These are phyloP conservation scores for Myrmecophaga tridactyla DNA, from an alignment of 2,113 vertebrate genomes.

Conservation along the genomic window DNA sequence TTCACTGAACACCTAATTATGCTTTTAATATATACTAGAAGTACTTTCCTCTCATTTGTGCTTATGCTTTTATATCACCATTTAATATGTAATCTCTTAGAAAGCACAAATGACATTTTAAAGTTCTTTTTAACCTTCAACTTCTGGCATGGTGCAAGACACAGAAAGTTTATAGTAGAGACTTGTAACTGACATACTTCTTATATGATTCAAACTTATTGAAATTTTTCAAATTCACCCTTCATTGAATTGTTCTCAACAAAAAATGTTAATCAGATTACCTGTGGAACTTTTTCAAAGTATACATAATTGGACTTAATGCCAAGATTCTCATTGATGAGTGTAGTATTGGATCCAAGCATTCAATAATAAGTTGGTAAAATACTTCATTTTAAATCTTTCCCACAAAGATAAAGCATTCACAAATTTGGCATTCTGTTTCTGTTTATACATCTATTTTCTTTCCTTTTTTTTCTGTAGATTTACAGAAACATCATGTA, in stretches of 20 bases:
- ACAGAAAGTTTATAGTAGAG: not conserved
- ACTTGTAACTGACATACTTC: not conserved
- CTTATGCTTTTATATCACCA: not conserved
- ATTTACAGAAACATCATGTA: too few relatives aligned
- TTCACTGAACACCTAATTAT: not conserved
- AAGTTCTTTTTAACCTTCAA: not conserved
- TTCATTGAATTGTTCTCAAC: not conserved
- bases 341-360: not conserved
- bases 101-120: not conserved
- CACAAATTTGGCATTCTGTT: not conserved
- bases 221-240: not conserved
- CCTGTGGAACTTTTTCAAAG: not conserved
- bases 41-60: not conserved
- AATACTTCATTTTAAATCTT: not conserved
- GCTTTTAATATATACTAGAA: not conserved
- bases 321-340: not conserved
- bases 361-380: not conserved
- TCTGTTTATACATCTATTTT: not conserved
- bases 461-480: too few relatives aligned
- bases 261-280: constrained; percentile 27
- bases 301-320: not conserved
- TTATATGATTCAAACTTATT: not conserved
- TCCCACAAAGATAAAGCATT: not conserved
- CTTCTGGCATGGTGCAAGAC: not conserved
- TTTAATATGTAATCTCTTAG: not conserved